Base-by-base conservation (phyloP, 1,140 invertebrate genomes). In the Bilobella aurantiaca region DNA sequence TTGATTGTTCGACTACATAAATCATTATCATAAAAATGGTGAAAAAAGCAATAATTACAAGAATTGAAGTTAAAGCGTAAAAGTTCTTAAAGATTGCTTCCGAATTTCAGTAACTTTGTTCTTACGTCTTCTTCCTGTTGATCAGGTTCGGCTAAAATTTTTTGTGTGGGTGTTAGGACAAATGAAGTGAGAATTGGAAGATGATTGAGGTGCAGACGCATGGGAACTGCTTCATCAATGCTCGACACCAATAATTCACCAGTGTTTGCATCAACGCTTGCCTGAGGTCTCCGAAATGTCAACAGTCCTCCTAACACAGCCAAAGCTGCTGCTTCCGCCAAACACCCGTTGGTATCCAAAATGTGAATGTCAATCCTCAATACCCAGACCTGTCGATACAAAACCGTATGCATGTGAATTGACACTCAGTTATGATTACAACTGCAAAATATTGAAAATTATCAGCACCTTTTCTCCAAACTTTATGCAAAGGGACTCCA, bases 401-500 rank as follows among this genome's bases (percentile, higher is more conserved):
- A 1, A 62, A 32, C 5, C 14, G 31, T 8, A 63, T 28, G 31
- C n/a, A 58, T 34, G 16, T 12, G 5, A 29, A 29, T 8, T 12
- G 27, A 59, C 18, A 59, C 31, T 59, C 12, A 29, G 8, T 8
- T 29, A 12, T 34, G 28, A 0, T 25, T n/a, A 21, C 53, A 37
- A 16, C 61, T 23, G 42, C 25, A 62, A 37, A 49, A 49, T 28
- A 47, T 25, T 23, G 28, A 21, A 34, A 8, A 21, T 56, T 5
- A 2, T 32, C 16, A 21, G 29, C 47, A 73, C 71, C 56, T 68
- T 65, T 47, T 73, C 71, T 37, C 68, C 71, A 69, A 70, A 73
- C 46, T 70, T 73, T 18, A 73, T 70, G 37, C 71, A 73, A 3
- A 73, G 59, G 3, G 68, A 68, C 31, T 70, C 71, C 37, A 73